Conservation (phyloP, 2,797 vertebrate species). For the Sebastiscus albofasciatus region DNA sequence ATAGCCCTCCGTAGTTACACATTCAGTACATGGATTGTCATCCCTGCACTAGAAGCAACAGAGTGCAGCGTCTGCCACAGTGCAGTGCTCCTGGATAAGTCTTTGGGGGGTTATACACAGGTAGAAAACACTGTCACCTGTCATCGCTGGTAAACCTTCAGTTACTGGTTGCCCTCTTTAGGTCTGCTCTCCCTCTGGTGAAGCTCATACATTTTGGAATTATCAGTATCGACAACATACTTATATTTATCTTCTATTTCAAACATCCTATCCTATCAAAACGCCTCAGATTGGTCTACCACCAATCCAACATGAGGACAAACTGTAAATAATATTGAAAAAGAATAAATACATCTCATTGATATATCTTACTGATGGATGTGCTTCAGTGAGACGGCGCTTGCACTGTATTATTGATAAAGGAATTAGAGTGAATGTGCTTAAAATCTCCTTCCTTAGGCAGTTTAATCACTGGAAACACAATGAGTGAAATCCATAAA, state of each 20-base stretch:
- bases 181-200: not conserved
- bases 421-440: slow-evolving; percentile 37
- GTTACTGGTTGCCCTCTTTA: not conserved
- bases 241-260: not conserved
- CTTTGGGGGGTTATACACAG: not conserved
- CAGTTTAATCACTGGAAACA: slow-evolving; percentile 57
- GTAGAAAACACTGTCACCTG: slow-evolving; percentile 20
- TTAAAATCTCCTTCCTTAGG: slow-evolving; percentile 39
- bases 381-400: slow-evolving; percentile 19
- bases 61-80: not conserved
- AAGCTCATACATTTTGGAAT: not conserved
- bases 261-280: not conserved
- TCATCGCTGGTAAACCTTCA: not conserved
- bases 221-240: not conserved
- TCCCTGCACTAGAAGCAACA: slow-evolving; percentile 17
- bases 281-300: not conserved
- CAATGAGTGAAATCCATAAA: slow-evolving; percentile 52
- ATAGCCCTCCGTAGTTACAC: not conserved
- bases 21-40: slow-evolving; percentile 5
- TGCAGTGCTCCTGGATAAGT: not conserved
- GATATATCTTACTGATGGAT: not conserved
- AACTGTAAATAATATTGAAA: slow-evolving; percentile 12
- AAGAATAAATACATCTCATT: not conserved
- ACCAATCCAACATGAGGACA: not conserved
- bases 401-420: slow-evolving; percentile 45